phyloP scores from a whole-genome alignment of 1,140 invertebrate genomes.

The Aphaenogaster ashmeadi region DNA sequence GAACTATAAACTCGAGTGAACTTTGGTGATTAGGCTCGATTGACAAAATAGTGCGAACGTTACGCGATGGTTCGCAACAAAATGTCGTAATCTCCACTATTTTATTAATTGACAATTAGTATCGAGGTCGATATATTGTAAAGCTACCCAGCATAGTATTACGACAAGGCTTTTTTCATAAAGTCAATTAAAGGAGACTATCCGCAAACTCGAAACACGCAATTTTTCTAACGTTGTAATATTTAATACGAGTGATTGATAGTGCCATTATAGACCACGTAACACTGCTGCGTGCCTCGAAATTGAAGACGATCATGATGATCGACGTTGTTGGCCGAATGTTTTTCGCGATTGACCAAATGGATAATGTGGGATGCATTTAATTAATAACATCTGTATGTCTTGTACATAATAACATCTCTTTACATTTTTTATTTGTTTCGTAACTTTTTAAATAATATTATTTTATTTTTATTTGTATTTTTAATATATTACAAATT shows the following conservation, averaged over 20 bases:
- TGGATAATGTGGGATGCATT: slow-evolving; percentile 29
- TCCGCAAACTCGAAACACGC: slow-evolving; percentile 74
- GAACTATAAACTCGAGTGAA: slow-evolving; percentile 37
- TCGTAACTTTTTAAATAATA: slow-evolving; percentile 3
- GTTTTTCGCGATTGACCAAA: slow-evolving; percentile 54
- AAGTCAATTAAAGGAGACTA: slow-evolving; percentile 80
- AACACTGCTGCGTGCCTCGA: slow-evolving; percentile 75
- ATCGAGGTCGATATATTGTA: slow-evolving; percentile 69
- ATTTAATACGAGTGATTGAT: slow-evolving; percentile 78
- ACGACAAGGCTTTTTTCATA: slow-evolving; percentile 75
- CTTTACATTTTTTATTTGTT: slow-evolving; percentile 1
- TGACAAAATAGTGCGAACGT: slow-evolving; percentile 68
- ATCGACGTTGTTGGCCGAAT: slow-evolving; percentile 55
- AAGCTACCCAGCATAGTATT: slow-evolving; percentile 69
- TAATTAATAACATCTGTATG: slow-evolving; percentile 5
- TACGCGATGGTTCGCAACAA: slow-evolving; percentile 58
- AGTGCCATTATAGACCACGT: slow-evolving; percentile 77
- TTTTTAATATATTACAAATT: slow-evolving; percentile 17
- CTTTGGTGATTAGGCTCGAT: slow-evolving; percentile 65
- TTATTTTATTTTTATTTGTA: slow-evolving; percentile 12
- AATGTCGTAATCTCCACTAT: slow-evolving; percentile 80
- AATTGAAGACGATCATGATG: slow-evolving; percentile 55
- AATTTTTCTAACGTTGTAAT: slow-evolving; percentile 79
- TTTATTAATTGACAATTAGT: slow-evolving; percentile 76
- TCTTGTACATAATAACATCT: slow-evolving; percentile 39